These are phyloP conservation scores for Neodontobutis hainanensis DNA, from an alignment of 2,113 vertebrate genomes.

Conservation along the genomic window DNA sequence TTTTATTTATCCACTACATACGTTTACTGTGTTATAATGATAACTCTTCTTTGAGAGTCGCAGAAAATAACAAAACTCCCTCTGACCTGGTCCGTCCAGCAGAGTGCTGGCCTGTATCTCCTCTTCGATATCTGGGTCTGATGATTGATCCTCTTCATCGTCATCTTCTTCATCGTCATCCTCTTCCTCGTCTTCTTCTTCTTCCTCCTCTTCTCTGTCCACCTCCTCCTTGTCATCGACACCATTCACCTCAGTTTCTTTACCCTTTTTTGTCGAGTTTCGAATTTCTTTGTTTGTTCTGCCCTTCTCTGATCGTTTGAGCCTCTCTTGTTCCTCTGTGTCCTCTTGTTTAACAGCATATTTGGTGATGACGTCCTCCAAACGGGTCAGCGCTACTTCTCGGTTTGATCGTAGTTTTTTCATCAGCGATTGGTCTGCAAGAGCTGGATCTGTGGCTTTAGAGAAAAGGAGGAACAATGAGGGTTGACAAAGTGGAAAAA, in stretches of 20 bases:
- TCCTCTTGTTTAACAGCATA: constrained; percentile 84
- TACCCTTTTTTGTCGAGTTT: constrained; percentile 53
- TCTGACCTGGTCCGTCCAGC: constrained; percentile 71
- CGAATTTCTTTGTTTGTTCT: constrained; percentile 69
- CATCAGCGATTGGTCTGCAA: constrained; percentile 68
- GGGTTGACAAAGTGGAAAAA: not conserved
- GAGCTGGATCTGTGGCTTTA: constrained; percentile 82
- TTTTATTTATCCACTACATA: too few species aligned
- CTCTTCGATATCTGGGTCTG: constrained; percentile 84
- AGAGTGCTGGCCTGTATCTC: constrained; percentile 79
- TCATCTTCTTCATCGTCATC: constrained; percentile 73
- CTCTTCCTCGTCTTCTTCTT: constrained; percentile 41
- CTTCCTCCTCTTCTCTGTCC: constrained; percentile 68
- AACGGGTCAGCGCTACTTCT: constrained; percentile 70
- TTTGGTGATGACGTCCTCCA: constrained; percentile 86
- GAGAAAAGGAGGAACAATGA: not conserved
- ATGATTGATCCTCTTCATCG: constrained; percentile 79
- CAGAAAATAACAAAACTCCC: not conserved
- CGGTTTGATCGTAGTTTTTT: constrained; percentile 83
- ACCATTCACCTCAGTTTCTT: constrained; percentile 34
- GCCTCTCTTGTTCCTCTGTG: constrained; percentile 78
- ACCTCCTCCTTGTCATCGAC: constrained; percentile 35
- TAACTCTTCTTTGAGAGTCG: too few species aligned
- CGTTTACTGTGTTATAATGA: too few species aligned
- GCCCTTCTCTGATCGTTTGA: constrained; percentile 65